These are phyloP conservation scores for Limnothrissa miodon DNA, from an alignment of 2,113 vertebrate genomes.

Conservation along the genomic window DNA sequence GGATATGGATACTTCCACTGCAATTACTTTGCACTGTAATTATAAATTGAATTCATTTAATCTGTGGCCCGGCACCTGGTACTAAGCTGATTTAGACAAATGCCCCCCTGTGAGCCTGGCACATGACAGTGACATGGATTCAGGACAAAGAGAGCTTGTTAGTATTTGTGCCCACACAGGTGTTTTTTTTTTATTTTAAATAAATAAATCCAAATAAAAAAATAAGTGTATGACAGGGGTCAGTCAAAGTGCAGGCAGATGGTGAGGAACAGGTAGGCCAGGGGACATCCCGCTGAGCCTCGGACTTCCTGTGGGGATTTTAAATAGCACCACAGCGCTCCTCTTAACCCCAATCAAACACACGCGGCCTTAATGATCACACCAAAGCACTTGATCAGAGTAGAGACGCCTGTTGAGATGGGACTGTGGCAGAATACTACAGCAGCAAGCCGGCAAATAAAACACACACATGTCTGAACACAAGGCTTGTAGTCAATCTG, in stretches of 20 bases:
- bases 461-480: neutral
- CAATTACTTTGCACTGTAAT: constrained; percentile 11
- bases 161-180: neutral
- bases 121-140: neutral
- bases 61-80: neutral
- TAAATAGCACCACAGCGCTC: neutral
- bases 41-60: neutral
- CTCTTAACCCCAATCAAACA: constrained; percentile 16
- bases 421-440: neutral
- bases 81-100: constrained; percentile 34
- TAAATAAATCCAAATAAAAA: neutral
- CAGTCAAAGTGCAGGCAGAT: constrained; percentile 3
- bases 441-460: neutral
- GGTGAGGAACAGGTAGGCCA: neutral
- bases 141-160: neutral
- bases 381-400: neutral
- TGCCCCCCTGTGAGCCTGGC: constrained; percentile 66
- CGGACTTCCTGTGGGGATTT: neutral
- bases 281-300: neutral
- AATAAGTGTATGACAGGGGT: neutral
- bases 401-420: neutral
- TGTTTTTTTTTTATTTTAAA: neutral
- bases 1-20: neutral
- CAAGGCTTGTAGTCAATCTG: neutral
- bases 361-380: neutral